Conservation (phyloP, 1,140 invertebrate species). For the Ectropis grisescens region DNA sequence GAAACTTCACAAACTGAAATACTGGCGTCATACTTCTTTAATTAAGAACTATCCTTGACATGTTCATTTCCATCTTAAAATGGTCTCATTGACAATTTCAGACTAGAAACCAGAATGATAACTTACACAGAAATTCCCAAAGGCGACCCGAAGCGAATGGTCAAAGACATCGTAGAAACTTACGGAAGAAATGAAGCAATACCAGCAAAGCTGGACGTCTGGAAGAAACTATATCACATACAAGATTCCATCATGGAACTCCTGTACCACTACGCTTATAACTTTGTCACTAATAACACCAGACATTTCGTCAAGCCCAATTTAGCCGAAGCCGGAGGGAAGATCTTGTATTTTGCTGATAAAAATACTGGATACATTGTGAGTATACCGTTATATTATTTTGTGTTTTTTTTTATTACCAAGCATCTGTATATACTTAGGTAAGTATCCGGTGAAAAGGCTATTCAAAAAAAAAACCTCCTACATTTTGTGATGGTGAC, state of each 20-base stretch:
- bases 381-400: slow-evolving; percentile 16
- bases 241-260: slow-evolving; percentile 74
- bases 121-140: slow-evolving; percentile 42
- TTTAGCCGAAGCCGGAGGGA: slow-evolving; percentile 74
- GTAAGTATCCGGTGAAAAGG: too few species aligned
- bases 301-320: slow-evolving; percentile 77
- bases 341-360: slow-evolving; percentile 73
- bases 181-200: slow-evolving; percentile 71
- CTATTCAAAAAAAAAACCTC: too few species aligned
- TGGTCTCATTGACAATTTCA: slow-evolving; percentile 12
- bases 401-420: too few species aligned
- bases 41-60: too few species aligned
- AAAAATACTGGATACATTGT: slow-evolving; percentile 76
- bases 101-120: slow-evolving; percentile 40
- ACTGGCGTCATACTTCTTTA: too few species aligned
- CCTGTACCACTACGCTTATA: slow-evolving; percentile 78
- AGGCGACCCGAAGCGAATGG: slow-evolving; percentile 36
- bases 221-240: slow-evolving; percentile 75
- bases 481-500: too few species aligned
- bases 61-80: too few species aligned
- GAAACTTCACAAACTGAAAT: too few species aligned
- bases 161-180: slow-evolving; percentile 72
- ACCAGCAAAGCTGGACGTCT: slow-evolving; percentile 73
- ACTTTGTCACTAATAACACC: slow-evolving; percentile 76
- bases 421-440: too few species aligned